phyloP scores from a whole-genome alignment of 2,113 vertebrate species.

The Nicator chloris region DNA sequence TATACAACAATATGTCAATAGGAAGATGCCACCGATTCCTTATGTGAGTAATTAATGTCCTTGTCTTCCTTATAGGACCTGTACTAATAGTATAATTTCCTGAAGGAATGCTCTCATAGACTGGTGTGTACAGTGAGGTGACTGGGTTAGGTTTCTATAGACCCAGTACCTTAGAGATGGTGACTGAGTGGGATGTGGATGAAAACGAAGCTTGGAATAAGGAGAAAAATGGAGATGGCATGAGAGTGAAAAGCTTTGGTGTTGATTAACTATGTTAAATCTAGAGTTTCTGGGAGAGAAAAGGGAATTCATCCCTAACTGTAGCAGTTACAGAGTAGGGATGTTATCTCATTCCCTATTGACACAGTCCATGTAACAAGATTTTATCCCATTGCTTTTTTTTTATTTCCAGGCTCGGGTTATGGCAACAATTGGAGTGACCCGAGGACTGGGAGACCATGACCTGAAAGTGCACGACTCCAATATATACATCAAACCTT shows the following conservation, averaged over 20 bases:
- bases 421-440: conserved; percentile 97
- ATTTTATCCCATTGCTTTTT: not conserved
- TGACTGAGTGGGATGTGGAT: not conserved
- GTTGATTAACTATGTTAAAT: not conserved
- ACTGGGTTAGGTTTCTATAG: not conserved
- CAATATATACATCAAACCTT: conserved; percentile 97
- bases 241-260: not conserved
- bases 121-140: not conserved
- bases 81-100: not conserved
- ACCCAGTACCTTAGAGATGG: not conserved
- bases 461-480: conserved; percentile 97
- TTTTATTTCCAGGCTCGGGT: conserved; percentile 85
- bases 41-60: not conserved
- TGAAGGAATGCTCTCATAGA: not conserved
- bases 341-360: not conserved
- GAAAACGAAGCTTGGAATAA: not conserved
- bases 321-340: not conserved
- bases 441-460: conserved; percentile 95
- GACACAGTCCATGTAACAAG: not conserved
- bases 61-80: not conserved
- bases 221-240: not conserved
- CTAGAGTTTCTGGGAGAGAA: not conserved
- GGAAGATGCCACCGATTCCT: not conserved
- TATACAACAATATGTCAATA: not conserved
- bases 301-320: not conserved